These are phyloP conservation scores for Oophaga sylvatica DNA, from an alignment of 2,797 vertebrate genomes.

Conservation along the genomic window DNA sequence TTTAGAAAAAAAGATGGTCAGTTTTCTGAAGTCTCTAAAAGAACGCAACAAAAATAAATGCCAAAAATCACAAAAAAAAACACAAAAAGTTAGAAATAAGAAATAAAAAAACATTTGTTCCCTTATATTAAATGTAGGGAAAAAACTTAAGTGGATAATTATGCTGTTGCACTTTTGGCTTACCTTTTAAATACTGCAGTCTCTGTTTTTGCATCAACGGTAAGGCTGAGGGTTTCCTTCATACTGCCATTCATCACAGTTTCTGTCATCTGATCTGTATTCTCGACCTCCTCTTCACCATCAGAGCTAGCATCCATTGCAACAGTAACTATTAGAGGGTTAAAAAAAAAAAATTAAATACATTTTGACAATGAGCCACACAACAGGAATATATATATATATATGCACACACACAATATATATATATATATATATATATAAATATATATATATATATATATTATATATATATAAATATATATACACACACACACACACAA, in stretches of 20 bases:
- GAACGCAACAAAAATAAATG: no score
- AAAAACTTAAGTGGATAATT: neutral
- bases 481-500: no score
- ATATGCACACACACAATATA: no score
- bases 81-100: no score
- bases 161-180: slow-evolving; percentile 50
- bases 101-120: no score
- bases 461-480: no score
- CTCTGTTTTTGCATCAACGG: slow-evolving; percentile 98
- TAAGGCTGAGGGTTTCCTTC: slow-evolving; percentile 98
- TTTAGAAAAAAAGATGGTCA: no score
- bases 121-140: neutral
- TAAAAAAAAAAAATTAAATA: neutral
- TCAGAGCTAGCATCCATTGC: slow-evolving; percentile 81
- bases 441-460: no score
- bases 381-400: no score
- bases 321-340: slow-evolving; percentile 66
- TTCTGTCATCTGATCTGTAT: slow-evolving; percentile 90
- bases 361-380: neutral
- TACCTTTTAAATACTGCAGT: slow-evolving; percentile 98
- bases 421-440: no score
- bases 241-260: slow-evolving; percentile 97
- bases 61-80: no score
- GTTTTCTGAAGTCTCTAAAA: no score
- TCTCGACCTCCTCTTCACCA: slow-evolving; percentile 80